phyloP scores from a whole-genome alignment of 37 sponge, comb jelly and placozoan species.

The Geodia barretti region DNA sequence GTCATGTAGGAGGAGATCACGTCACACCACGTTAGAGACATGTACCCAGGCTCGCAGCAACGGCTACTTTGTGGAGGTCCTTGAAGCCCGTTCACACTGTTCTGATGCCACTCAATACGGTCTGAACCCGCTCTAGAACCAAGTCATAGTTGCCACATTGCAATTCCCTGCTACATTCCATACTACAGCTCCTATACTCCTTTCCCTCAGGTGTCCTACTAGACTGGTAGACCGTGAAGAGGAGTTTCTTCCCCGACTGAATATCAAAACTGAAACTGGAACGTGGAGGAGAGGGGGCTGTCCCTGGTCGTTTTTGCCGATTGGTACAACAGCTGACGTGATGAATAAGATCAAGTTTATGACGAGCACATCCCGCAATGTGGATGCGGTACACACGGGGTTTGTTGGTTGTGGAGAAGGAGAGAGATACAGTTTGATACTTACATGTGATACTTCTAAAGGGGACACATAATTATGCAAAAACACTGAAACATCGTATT shows the following conservation, averaged over 20 bases:
- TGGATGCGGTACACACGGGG: constrained; percentile 94
- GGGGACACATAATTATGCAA: too few species aligned
- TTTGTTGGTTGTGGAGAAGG: too few species aligned
- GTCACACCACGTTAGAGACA: constrained; percentile 97
- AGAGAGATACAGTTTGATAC: too few species aligned
- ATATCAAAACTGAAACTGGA: constrained; percentile 72
- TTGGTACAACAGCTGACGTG: constrained; percentile 92
- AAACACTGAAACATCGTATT: too few species aligned
- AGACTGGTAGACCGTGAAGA: constrained; percentile 95
- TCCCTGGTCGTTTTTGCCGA: constrained; percentile 85
- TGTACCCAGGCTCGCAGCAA: constrained; percentile 75
- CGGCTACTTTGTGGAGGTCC: constrained; percentile 93
- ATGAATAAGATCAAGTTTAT: constrained; percentile 95
- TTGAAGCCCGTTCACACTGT: constrained; percentile 88
- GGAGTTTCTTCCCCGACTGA: constrained; percentile 90
- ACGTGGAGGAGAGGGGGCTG: constrained; percentile 82
- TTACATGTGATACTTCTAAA: too few species aligned
- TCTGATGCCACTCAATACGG: constrained; percentile 96
- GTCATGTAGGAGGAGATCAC: constrained; percentile 76
- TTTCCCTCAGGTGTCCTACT: constrained; percentile 68
- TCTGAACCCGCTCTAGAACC: background rate
- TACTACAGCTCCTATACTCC: background rate
- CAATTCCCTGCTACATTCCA: background rate
- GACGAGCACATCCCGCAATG: constrained; percentile 99
- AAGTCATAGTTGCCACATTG: constrained; percentile 95